Evolutionary conservation across 2,888 invertebrate genomes (phyloP), one percentile per base, ranked within the genome.

Genomic region (Orthosia gracilis): DNA sequence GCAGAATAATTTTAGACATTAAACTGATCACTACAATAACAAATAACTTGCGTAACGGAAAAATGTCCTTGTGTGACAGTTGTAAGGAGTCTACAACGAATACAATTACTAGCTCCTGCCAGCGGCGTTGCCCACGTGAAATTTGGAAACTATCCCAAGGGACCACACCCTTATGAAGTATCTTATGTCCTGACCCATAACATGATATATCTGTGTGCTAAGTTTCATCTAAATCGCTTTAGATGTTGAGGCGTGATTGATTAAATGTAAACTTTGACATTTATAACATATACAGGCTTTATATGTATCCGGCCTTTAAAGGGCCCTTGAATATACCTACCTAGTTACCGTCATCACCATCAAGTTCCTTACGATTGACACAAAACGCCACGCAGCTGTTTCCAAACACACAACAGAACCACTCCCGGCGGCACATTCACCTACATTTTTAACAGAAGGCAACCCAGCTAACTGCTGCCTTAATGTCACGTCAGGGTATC

Each of bases 371-470:
- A 23, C 23, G 55, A 64, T 23, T 52, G 76, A 59, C 59, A 76
- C 21, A 49, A 68, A 68, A 68, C 12, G 17, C n/a, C 52, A 23
- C 45, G 31, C 67, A n/a, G 45, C 21, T 58, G 23, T 40, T 47
- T 31, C 52, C n/a, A 13, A 23, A 4, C n/a, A 13, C 40, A n/a
- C 52, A 49, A 52, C 31, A 31, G 17, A 18, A 21, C 18, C 31
- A 9, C 54, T 49, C 52, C 49, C 76, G 15, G 21, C 52, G 54
- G 52, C 31, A 12, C 45, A 18, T 75, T 69, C 26, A 76, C 59
- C 76, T 76, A 61, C 69, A 54, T 76, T 78, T 49, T 70, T 54
- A 21, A 50, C 26, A 26, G 12, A 18, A n/a, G 17, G n/a, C 18
- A 17, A 59, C 59, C 69, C 21, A 40, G 40, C 40, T 40, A 40